phyloP scores from a whole-genome alignment of 2,888 invertebrate species.

The Drosophila subsilvestris region DNA sequence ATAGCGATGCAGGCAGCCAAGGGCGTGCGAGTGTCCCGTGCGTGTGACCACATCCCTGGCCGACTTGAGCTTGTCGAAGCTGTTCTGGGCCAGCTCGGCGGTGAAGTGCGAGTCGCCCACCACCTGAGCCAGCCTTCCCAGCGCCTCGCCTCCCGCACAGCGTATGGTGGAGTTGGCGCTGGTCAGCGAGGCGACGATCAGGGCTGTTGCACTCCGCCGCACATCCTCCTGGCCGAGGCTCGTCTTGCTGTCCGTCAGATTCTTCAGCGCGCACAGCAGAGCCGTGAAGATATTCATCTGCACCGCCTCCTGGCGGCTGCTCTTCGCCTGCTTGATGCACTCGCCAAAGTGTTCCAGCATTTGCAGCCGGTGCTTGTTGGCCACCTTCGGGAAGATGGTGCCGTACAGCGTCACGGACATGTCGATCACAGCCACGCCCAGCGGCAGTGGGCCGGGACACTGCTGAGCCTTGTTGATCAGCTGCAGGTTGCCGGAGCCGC shows the following conservation, averaged over 20 bases:
- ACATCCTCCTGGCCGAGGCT: slow-evolving; percentile 95
- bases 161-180: slow-evolving; percentile 91
- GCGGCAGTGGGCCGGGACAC: slow-evolving; percentile 92
- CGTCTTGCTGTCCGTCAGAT: slow-evolving; percentile 93
- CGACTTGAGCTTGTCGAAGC: slow-evolving; percentile 93
- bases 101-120: slow-evolving; percentile 94
- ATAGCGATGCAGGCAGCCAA: slow-evolving; percentile 98
- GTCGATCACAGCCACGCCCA: slow-evolving; percentile 98
- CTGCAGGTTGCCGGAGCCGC: slow-evolving; percentile 46
- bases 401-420: slow-evolving; percentile 96
- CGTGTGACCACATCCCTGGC: slow-evolving; percentile 94
- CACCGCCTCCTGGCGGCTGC: slow-evolving; percentile 95
- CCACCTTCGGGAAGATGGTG: slow-evolving; percentile 96
- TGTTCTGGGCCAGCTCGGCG: slow-evolving; percentile 94
- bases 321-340: slow-evolving; percentile 96
- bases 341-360: slow-evolving; percentile 99
- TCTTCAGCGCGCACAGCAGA: slow-evolving; percentile 93
- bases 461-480: slow-evolving; percentile 83
- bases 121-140: slow-evolving; percentile 96
- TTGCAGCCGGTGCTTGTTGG: slow-evolving; percentile 97
- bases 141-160: slow-evolving; percentile 97
- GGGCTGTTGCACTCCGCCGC: slow-evolving; percentile 91
- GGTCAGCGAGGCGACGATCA: slow-evolving; percentile 92
- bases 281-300: slow-evolving; percentile 99
- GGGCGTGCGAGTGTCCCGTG: slow-evolving; percentile 94